These are phyloP conservation scores for Mythimna lalbum DNA, from an alignment of 2,888 invertebrate genomes.

Conservation along the genomic window DNA sequence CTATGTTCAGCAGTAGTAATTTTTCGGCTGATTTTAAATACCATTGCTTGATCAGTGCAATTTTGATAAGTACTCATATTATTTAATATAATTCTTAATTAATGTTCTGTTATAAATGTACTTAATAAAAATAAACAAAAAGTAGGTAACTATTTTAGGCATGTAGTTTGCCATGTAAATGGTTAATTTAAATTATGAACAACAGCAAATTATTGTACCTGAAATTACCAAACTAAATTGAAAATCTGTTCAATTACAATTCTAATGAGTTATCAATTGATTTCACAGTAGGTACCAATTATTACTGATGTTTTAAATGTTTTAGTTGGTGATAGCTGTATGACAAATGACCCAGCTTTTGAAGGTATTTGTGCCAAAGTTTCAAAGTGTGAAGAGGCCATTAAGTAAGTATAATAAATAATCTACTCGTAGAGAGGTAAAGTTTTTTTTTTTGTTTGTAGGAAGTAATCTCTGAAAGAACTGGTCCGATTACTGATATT, in stretches of 20 bases:
- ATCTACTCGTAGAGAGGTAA: not conserved
- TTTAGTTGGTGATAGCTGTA: slow-evolving; percentile 81
- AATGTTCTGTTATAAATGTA: not conserved
- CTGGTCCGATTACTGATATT: no score
- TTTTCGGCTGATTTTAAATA: not conserved
- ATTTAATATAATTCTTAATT: not conserved
- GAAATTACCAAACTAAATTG: slow-evolving; percentile 31
- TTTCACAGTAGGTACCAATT: slow-evolving; percentile 38
- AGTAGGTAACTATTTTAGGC: not conserved
- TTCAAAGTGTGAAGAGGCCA: slow-evolving; percentile 76
- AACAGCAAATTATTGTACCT: slow-evolving; percentile 25
- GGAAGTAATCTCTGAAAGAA: no score
- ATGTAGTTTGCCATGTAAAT: slow-evolving; percentile 7
- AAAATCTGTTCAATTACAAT: slow-evolving; percentile 44
- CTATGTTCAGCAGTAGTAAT: not conserved
- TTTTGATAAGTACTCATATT: not conserved
- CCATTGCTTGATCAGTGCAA: not conserved
- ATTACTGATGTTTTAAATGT: slow-evolving; percentile 37
- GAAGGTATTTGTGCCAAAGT: slow-evolving; percentile 77
- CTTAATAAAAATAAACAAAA: not conserved
- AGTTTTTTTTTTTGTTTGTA: no score
- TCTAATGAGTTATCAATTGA: slow-evolving; percentile 45
- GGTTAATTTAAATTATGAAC: slow-evolving; percentile 25
- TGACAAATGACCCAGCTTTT: slow-evolving; percentile 67
- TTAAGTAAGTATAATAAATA: slow-evolving; percentile 73